A percentile compares a stretch with the other conserved stretches of the same genome.
phyloP scores from a whole-genome alignment of 2,888 invertebrate genomes.

The Osedax fenrisi region DNA sequence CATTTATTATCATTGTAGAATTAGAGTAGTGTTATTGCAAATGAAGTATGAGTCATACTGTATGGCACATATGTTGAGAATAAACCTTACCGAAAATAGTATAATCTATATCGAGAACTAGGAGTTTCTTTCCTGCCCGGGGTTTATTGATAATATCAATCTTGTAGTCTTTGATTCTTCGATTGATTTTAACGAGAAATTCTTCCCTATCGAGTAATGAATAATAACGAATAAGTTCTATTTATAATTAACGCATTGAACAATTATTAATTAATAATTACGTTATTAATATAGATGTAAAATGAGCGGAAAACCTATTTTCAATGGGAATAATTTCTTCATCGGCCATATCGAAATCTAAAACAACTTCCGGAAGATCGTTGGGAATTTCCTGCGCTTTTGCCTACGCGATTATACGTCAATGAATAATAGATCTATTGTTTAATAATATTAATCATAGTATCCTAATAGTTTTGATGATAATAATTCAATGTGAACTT shows the following conservation, averaged over 20 bases:
- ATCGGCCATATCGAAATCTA: slow-evolving; percentile 74
- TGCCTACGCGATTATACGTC: slow-evolving; percentile 52
- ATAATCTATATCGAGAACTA: slow-evolving; percentile 89
- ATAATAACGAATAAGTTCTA: no score
- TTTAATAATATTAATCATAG: no score
- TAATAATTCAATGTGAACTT: no score
- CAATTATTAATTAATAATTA: no score
- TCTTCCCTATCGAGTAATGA: slow-evolving; percentile 45
- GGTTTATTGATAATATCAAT: slow-evolving; percentile 70
- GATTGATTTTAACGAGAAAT: slow-evolving; percentile 57
- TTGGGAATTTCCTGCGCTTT: slow-evolving; percentile 69
- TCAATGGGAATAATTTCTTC: slow-evolving; percentile 59
- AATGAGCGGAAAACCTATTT: slow-evolving; percentile 48
- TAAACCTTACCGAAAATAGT: slow-evolving; percentile 82
- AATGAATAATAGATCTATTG: no score
- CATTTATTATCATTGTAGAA: no score
- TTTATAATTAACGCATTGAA: background rate
- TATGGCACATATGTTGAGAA: no score
- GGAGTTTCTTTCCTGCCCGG: slow-evolving; percentile 70
- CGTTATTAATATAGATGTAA: no score
- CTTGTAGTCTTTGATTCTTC: slow-evolving; percentile 69
- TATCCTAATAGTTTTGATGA: no score
- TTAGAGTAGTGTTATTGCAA: no score
- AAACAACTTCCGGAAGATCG: slow-evolving; percentile 69
- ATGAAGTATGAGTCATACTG: no score